Percentiles rank a stretch among this genome's conserved stretches.
Evolutionary conservation across 2,888 invertebrate species (phyloP).

Genomic region (Sinohyriopsis cumingii): DNA sequence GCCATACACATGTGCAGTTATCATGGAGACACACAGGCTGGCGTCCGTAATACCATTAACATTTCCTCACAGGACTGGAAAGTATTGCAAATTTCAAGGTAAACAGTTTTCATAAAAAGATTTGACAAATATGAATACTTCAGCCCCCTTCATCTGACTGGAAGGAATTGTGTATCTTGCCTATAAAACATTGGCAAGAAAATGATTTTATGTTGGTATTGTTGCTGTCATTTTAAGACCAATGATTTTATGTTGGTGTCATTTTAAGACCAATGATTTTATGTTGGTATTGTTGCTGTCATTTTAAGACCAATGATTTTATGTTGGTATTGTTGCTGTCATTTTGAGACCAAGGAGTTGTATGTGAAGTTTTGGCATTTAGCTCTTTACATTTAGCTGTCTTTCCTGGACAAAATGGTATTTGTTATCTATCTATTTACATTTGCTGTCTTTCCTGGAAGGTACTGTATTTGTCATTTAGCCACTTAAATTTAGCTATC

Average conservation of each 20-base stretch:
- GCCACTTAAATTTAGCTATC: too few relatives aligned
- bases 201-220: background rate
- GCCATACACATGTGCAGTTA: slow-evolving; percentile 58
- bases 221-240: background rate
- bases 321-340: too few relatives aligned
- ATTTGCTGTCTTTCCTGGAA: too few relatives aligned
- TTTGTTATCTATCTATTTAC: too few relatives aligned
- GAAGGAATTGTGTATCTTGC: background rate
- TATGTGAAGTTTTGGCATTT: too few relatives aligned
- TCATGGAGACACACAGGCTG: slow-evolving; percentile 55
- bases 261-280: background rate
- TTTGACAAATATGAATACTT: background rate
- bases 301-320: too few relatives aligned
- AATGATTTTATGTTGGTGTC: too few relatives aligned
- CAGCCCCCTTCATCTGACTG: background rate
- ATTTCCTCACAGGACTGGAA: slow-evolving; percentile 49
- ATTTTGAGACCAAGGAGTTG: too few relatives aligned
- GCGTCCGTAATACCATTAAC: slow-evolving; percentile 57
- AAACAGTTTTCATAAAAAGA: slow-evolving; percentile 1
- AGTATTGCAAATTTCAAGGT: slow-evolving; percentile 51
- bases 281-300: background rate
- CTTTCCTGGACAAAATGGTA: too few relatives aligned
- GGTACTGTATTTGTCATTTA: too few relatives aligned
- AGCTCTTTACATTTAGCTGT: too few relatives aligned
- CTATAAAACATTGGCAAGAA: background rate